Conservation (phyloP, 2,888 invertebrate genomes). For the Formica aserva region DNA sequence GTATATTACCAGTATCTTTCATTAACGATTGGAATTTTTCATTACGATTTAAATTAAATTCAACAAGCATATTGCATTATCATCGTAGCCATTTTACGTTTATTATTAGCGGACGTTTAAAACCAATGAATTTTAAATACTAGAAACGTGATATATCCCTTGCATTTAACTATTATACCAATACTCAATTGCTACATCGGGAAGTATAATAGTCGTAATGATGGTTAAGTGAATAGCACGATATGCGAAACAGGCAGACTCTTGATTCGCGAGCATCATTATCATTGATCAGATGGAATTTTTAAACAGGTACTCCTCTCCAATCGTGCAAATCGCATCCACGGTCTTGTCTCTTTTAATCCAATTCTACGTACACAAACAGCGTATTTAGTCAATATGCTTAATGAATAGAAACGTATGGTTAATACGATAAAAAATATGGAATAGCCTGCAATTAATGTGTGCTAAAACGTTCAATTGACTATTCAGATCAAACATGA, state of each 20-base stretch:
- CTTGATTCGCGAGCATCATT: conserved; percentile 26
- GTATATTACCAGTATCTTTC: neutral
- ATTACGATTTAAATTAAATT: neutral
- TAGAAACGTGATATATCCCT: neutral
- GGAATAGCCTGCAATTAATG: neutral
- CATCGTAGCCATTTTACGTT: neutral
- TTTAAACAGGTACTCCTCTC: conserved; percentile 38
- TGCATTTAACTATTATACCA: conserved; percentile 5
- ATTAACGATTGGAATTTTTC: neutral
- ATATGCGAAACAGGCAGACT: neutral
- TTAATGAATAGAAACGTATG: neutral
- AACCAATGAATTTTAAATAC: conserved; percentile 1
- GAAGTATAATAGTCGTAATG: conserved; percentile 42
- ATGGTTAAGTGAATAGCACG: conserved; percentile 47
- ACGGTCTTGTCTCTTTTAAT: neutral
- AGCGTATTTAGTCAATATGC: neutral
- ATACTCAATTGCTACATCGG: conserved; percentile 12
- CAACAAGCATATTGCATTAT: neutral
- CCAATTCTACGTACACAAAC: neutral
- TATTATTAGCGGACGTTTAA: neutral
- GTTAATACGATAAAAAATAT: neutral
- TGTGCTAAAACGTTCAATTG: neutral
- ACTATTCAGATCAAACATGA: neutral
- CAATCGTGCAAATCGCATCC: conserved; percentile 18
- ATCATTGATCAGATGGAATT: conserved; percentile 30